Base-by-base conservation (phyloP, 2,797 vertebrate species). In the Synanceia verrucosa region DNA sequence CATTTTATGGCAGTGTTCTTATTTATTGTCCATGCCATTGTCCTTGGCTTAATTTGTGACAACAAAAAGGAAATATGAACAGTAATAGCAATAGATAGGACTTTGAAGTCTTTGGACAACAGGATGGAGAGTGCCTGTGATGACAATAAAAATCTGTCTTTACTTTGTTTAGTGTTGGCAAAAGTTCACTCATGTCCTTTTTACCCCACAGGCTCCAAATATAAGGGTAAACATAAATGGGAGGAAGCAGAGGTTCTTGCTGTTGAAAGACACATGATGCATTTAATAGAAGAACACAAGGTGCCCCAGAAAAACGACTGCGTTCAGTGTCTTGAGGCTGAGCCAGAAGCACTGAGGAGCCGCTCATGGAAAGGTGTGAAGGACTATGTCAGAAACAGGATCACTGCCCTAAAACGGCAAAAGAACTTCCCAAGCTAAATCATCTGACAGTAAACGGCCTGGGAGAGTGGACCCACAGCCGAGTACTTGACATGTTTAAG, bases 291-390 rank as follows among this genome's bases (percentile, higher is more conserved):
- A 12, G 56, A 11, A 29, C 76, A 86, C 65, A 86, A 69, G 39
- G 57, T 92, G 24, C 90, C 90, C 31, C 87, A 88, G 83, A 92
- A 92, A 33, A 44, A 65, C 1, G 89, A 92, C 84, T 92, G 90
- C 13, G n/a, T 88, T 6, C 67, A 62, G 52, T 92, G 89, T 70
- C 82, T 90, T 0, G 65, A 74, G 9, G 86, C 85, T 1, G 90
- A 91, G 57, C 67, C 87, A 0, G 66, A 56, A 9, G 81, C 81
- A 0, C 79, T 90, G 65, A 70, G 21, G 39, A 68, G 13, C 8
- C 87, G 90, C 0, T 72, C 87, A 0, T 91, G 88, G 90, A 91
- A 77, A 41, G 87, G 85, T 11, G 78, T 90, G 1, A 91, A 91
- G 66, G 83, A 91, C 76, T 91, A 83, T 6, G 82, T 91, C 57